phyloP scores from a whole-genome alignment of 2,888 invertebrate genomes.

The Drosophila formosana region DNA sequence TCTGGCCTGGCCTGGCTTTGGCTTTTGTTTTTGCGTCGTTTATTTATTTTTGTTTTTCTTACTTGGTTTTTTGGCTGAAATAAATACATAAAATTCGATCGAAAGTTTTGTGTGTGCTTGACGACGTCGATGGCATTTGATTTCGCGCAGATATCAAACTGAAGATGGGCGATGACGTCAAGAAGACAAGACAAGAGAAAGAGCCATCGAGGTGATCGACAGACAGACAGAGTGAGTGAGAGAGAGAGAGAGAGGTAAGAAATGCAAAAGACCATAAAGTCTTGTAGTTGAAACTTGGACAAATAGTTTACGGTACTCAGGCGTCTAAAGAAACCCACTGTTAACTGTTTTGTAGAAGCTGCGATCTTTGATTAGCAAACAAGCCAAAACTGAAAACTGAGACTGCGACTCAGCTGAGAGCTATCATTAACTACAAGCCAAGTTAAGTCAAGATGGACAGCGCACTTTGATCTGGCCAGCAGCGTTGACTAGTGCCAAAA shows the following conservation, averaged over 20 bases:
- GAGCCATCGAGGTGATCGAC: neutral
- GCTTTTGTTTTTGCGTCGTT: slow-evolving; percentile 65
- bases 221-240: neutral
- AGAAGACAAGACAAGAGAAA: slow-evolving; percentile 15
- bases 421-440: slow-evolving; percentile 70
- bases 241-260: neutral
- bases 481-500: slow-evolving; percentile 50
- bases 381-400: slow-evolving; percentile 50
- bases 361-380: slow-evolving; percentile 78
- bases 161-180: slow-evolving; percentile 66
- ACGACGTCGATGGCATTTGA: slow-evolving; percentile 76
- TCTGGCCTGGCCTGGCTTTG: slow-evolving; percentile 52
- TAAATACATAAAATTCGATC: slow-evolving; percentile 81
- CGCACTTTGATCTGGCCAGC: slow-evolving; percentile 62
- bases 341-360: slow-evolving; percentile 73
- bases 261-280: slow-evolving; percentile 28
- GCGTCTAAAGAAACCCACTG: slow-evolving; percentile 42
- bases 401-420: slow-evolving; percentile 5
- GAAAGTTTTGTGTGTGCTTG: slow-evolving; percentile 77
- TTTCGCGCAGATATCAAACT: slow-evolving; percentile 74
- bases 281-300: slow-evolving; percentile 76
- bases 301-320: slow-evolving; percentile 79
- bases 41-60: slow-evolving; percentile 53
- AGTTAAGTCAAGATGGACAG: slow-evolving; percentile 31
- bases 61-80: slow-evolving; percentile 62